phyloP scores from a whole-genome alignment of 2,888 invertebrate genomes.

The Andrena hattorfiana region DNA sequence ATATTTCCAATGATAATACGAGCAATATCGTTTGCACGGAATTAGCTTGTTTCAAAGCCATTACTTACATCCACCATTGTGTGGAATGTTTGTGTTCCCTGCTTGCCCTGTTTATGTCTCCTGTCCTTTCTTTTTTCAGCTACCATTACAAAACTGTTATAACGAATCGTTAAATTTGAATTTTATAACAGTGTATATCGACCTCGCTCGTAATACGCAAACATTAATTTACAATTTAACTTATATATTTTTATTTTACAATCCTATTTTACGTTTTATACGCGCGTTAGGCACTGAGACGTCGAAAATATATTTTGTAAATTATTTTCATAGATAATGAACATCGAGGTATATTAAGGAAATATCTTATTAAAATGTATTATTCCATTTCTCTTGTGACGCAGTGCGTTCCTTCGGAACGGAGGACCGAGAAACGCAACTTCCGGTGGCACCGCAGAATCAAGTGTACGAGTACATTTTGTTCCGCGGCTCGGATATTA shows the following conservation, averaged over 20 bases:
- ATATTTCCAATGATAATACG: conserved; percentile 27
- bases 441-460: conserved; percentile 97
- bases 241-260: conserved; percentile 13
- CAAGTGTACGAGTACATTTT: conserved; percentile 99
- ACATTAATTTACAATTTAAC: conserved; percentile 7
- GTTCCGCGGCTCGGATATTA: conserved; percentile 99
- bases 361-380: conserved; percentile 18
- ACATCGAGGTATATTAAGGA: not conserved
- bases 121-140: conserved; percentile 54
- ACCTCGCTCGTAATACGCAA: conserved; percentile 7
- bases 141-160: conserved; percentile 37
- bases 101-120: conserved; percentile 63
- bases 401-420: conserved; percentile 99
- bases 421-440: conserved; percentile 98
- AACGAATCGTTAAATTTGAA: conserved; percentile 58
- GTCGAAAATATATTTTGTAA: not conserved
- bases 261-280: not conserved
- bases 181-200: conserved; percentile 13
- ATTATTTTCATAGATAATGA: conserved; percentile 7
- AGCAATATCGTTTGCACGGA: conserved; percentile 15
- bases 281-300: not conserved
- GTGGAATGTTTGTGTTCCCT: conserved; percentile 65
- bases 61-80: conserved; percentile 47
- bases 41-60: conserved; percentile 29
- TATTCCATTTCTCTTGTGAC: conserved; percentile 9